Evolutionary conservation across 2,113 vertebrate genomes (phyloP), one percentile per base, ranked within the genome.

Genomic region (Zingel zingel): DNA sequence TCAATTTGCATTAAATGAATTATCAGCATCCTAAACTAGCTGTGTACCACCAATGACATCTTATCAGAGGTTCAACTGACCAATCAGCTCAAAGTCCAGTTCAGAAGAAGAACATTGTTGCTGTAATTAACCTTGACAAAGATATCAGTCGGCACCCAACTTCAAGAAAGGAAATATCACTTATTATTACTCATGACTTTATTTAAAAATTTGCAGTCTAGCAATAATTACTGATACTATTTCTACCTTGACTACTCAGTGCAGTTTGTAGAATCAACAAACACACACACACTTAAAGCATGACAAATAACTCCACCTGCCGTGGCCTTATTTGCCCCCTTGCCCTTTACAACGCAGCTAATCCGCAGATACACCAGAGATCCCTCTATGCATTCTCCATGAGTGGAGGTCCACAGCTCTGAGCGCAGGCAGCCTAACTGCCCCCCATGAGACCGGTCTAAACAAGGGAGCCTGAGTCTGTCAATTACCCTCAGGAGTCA

Each of bases 321-420:
- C 2, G 0, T 48, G 54, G 56, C 82, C 86, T 86, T 80, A 36
- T 89, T 88, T 89, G 63, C 53, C 79, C 69, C 54, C 69, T 36
- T 65, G 23, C 67, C 65, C 81, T 87, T 70, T 77, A 51, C 63
- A 69, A 50, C 9, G 4, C 59, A 84, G 68, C 70, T 92, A 91
- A 92, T 92, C 88, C 93, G 21, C 67, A 75, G 80, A 88, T 74
- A 76, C 85, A 72, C 87, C 79, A 74, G 83, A 91, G 82, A 90
- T 81, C 68, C 82, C 75, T 90, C 90, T 85, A 90, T 93, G 91
- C 90, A 94, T 92, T 93, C 92, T 93, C 89, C 88, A 92, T 93
- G 91, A 93, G 92, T 84, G 86, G 57, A 84, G 82, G 83, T 85
- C 83, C 70, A 48, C 76, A 18, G 86, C 63, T 82, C 70, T 63